Base-by-base conservation (phyloP, 2,888 invertebrate genomes). In the Ommatoiulus sabulosus region DNA sequence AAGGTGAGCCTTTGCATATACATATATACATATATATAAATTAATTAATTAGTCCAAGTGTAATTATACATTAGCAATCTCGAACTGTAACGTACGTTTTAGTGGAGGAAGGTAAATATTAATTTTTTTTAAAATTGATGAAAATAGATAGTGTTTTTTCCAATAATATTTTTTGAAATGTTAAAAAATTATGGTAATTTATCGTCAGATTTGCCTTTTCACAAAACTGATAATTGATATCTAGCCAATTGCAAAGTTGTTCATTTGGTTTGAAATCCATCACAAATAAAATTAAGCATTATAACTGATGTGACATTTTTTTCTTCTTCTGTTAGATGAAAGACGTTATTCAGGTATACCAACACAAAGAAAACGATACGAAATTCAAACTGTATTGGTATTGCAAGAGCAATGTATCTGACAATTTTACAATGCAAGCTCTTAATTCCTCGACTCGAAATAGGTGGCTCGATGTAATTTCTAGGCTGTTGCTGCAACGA, bases 371-470 rank as follows among this genome's bases (percentile, higher is more conserved):
- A 72, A 72, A 72, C 72, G 72, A 20, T 10, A 72, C 72, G 20
- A 72, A 72, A 72, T 72, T 72, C 72, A 72, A 72, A 20, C 72
- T 72, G 20, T 72, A 72, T 24, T 72, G 72, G 72, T 72, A 72
- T 72, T 72, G 72, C 72, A 6, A 72, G 6, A 72, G 24, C 3
- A 3, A 72, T 24, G 24, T 24, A 2, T 72, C 72, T 0, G 72
- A 24, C 24, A 72, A 72, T 72, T 72, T 72, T 20, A 72, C 72
- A 24, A 20, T 72, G 24, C 72, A 72, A 20, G 72, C 72, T 24
- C 72, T 20, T 10, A 72, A 20, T 20, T 72, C 72, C 0, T 20
- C 24, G 6, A 72, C 24, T 72, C 72, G 72, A 72, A 24, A 72
- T 3, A 72, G 24, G 24, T 72, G 72, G 72, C 20, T 72, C 24